Evolutionary conservation across 2,888 invertebrate genomes (phyloP), one percentile per base, ranked within the genome.

Genomic region (Ormyrus labotus): DNA sequence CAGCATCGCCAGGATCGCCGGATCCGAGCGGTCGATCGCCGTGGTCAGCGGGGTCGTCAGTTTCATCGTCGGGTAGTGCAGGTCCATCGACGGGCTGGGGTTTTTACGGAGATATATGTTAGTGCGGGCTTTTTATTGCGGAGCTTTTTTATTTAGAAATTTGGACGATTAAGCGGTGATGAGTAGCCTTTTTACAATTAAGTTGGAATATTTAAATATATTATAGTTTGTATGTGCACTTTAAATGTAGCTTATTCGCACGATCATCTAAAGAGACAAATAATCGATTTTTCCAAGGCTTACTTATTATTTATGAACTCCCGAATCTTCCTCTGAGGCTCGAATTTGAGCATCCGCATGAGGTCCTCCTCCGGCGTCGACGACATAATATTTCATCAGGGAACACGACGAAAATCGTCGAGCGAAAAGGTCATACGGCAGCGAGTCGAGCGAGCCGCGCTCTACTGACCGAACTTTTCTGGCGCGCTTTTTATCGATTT

Each of bases 21-120:
- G 78, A 64, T 85, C 85, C 6, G 78, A 83, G 2, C 86, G 87
- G 68, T 87, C 84, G 57, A 87, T 83, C 3, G 85, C 82, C 6
- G 83, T 64, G 1, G 73, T 84, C 10, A 87, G 8, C 6, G 87
- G 86, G 4, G 87, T 87, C 58, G 69, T 74, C 11, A 86, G 73
- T 11, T 78, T 80, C 9, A 69, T 11, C 0, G 78, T 82, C 2
- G 85, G 85, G 73, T 86, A 84, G 81, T 86, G 86, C 9, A 86
- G 67, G 53, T 85, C 83, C 70, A 87, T 72, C 47, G 83, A 61
- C 1, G 82, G 74, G 4, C 86, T 78, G 63, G 0, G 63, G 34
- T 34, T 34, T 11, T 47, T 0, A 11, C 19, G 34, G 34, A 2
- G 34, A 3, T 1, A 3, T 2, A 2, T 2, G 34, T 34, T 34